phyloP scores from a whole-genome alignment of 2,797 vertebrate species.

The Coracias cyanogaster region DNA sequence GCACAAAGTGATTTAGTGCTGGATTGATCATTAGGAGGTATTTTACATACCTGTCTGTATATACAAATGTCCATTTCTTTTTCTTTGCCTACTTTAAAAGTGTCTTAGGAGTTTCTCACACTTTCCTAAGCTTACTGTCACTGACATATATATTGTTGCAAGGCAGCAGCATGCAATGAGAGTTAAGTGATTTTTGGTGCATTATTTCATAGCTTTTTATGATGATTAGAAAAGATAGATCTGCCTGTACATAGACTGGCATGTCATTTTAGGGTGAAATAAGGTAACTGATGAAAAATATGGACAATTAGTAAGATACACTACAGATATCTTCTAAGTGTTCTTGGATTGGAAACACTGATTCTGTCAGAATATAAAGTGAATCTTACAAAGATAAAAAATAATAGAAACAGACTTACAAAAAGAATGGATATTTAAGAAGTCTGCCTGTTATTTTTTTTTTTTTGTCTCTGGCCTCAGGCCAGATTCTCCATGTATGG shows the following conservation, averaged over 20 bases:
- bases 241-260: not conserved
- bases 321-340: not conserved
- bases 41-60: not conserved
- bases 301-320: not conserved
- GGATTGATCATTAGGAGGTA: not conserved
- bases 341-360: not conserved
- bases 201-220: not conserved
- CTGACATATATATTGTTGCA: not conserved
- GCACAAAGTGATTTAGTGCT: not conserved
- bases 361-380: not conserved
- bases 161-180: not conserved
- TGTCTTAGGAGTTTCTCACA: not conserved
- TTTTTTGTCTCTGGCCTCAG: not conserved
- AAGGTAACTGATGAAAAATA: not conserved
- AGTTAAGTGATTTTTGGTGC: not conserved
- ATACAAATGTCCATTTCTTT: not conserved
- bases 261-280: not conserved
- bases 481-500: not conserved
- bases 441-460: not conserved
- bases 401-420: not conserved
- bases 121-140: not conserved
- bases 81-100: not conserved
- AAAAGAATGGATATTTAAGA: not conserved
- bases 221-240: not conserved
- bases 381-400: not conserved